These are phyloP conservation scores for Tetramorium bicarinatum DNA, from an alignment of 2,888 invertebrate genomes.

Conservation along the genomic window DNA sequence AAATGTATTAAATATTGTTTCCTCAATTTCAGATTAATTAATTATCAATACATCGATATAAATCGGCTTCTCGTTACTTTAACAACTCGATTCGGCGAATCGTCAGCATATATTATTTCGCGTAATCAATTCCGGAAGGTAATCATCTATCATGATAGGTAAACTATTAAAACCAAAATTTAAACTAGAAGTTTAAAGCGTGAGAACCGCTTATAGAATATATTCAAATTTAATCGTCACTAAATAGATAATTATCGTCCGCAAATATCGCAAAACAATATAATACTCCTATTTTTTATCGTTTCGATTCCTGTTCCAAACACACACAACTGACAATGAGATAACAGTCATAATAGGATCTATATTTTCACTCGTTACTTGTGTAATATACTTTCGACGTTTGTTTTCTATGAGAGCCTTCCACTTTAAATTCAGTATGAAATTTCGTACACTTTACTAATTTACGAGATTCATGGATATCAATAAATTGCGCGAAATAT, in stretches of 20 bases:
- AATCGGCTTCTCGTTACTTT: background rate
- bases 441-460: background rate
- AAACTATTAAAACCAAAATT: background rate
- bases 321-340: too few relatives aligned
- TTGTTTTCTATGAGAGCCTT: background rate
- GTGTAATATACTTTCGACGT: background rate
- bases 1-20: background rate
- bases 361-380: background rate
- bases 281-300: background rate
- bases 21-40: background rate
- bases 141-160: background rate
- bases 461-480: background rate
- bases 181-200: background rate
- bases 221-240: background rate
- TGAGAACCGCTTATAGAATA: background rate
- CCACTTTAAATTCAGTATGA: background rate
- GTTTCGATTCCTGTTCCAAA: background rate
- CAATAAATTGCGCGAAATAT: background rate
- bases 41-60: background rate
- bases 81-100: background rate
- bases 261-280: background rate
- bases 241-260: too few relatives aligned
- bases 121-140: background rate
- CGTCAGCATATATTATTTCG: background rate
- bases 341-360: background rate